Percentiles rank a stretch among this genome's conserved stretches.
Evolutionary conservation across 2,888 invertebrate species (phyloP).

Genomic region (Mellilla xanthometata): DNA sequence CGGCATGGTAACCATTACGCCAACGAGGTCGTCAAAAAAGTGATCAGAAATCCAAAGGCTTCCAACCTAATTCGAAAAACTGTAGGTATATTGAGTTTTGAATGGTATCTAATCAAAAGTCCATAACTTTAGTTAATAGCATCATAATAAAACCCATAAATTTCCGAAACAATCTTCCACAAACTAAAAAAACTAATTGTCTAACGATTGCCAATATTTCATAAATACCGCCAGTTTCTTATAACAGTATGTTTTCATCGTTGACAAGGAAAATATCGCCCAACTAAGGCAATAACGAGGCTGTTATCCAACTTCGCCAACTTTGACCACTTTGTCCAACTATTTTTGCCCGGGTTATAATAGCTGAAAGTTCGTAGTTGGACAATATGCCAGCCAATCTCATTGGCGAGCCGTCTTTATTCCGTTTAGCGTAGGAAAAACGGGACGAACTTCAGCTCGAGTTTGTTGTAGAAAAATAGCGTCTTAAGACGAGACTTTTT

Average conservation of each 20-base stretch:
- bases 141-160: no score
- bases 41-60: no score
- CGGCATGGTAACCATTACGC: no score
- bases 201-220: conserved; percentile 15
- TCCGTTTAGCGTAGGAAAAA: conserved; percentile 40
- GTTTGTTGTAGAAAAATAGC: conserved; percentile 29
- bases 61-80: no score
- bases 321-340: conserved; percentile 62
- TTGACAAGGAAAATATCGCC: conserved; percentile 73
- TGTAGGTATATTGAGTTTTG: no score
- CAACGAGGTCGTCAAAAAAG: no score
- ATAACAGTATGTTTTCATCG: conserved; percentile 59
- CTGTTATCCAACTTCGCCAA: conserved; percentile 58
- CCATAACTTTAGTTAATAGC: no score
- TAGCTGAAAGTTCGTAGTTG: conserved; percentile 65
- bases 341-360: conserved; percentile 78
- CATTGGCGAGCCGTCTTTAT: conserved; percentile 50
- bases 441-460: conserved; percentile 25
- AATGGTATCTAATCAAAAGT: no score
- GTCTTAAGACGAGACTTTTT: conserved; percentile 25
- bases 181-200: conserved; percentile 12
- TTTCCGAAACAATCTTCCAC: not conserved
- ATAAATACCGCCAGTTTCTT: conserved; percentile 53
- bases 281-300: conserved; percentile 78
- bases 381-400: conserved; percentile 58